Evolutionary conservation across 2,888 invertebrate species (phyloP), one percentile per base, ranked within the genome.

Genomic region (Andricus curvator): DNA sequence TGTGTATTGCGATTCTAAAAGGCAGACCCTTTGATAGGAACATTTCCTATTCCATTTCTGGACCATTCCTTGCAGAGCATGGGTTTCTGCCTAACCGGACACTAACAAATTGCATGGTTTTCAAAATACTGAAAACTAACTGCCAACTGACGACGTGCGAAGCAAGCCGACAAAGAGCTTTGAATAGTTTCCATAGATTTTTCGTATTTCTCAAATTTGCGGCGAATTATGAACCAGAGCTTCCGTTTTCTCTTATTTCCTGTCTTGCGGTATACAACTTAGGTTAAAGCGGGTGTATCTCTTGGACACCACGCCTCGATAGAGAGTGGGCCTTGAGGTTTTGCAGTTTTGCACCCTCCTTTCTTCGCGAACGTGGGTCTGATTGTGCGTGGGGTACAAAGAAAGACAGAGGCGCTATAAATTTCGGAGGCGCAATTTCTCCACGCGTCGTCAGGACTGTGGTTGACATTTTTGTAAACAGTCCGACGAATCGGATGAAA

Each of bases 381-480:
- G 62, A 74, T 74, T 74, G 74, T 74, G 64, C 77, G 62, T 44
- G 64, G 41, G 41, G 17, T 22, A 77, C 77, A 77, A 77, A 65
- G 64, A 65, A 74, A 74, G 44, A 17, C 77, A 64, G 25, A 22
- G 77, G 15, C 77, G 77, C 77, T 65, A 77, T 77, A 77, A 77
- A 77, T 77, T 77, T 77, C 17, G 17, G 22, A 77, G 22, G 44
- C 22, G 65, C 77, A 64, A 77, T 77, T 77, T 64, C 77, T 77
- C 48, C 77, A 77, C 48, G 77, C 77, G 62, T 51, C 74, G 56
- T 74, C 74, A 74, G 74, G 74, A n/a, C n/a, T 74, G 74, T 29
- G 77, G 77, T 77, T 77, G 62, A 77, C 77, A 77, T 77, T 77
- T 77, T 77, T 29, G 77, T 77, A 62, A 64, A 77, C 77, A 64